Conservation (phyloP, 2,888 invertebrate genomes). For the Tortricodes alternella region DNA sequence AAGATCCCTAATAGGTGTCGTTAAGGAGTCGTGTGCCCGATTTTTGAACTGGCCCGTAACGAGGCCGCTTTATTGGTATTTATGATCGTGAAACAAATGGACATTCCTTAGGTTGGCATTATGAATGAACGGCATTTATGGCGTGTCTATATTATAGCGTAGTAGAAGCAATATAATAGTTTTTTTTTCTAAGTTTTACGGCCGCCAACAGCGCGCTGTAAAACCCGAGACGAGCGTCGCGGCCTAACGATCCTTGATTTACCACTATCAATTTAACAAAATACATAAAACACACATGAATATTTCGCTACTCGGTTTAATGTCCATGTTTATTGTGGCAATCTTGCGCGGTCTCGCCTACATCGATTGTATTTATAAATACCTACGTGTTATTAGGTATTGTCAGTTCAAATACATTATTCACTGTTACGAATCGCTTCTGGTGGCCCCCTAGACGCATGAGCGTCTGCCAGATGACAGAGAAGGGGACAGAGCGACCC, state of each 20-base stretch:
- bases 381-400: conserved; percentile 60
- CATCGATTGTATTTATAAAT: conserved; percentile 27
- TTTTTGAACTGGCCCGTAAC: conserved; percentile 80
- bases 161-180: conserved; percentile 59
- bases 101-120: conserved; percentile 60
- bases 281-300: conserved; percentile 70
- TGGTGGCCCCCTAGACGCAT: conserved; percentile 70
- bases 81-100: conserved; percentile 74
- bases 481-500: conserved; percentile 48
- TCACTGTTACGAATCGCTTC: conserved; percentile 78
- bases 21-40: conserved; percentile 82
- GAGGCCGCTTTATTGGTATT: conserved; percentile 80
- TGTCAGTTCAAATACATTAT: conserved; percentile 72
- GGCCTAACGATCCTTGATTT: conserved; percentile 74
- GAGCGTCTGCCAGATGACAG: conserved; percentile 74
- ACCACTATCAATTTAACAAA: conserved; percentile 73
- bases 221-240: conserved; percentile 74
- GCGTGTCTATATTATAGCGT: conserved; percentile 57
- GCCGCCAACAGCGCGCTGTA: conserved; percentile 64
- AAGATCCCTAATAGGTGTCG: conserved; percentile 82
- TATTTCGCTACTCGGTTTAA: conserved; percentile 54
- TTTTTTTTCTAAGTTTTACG: conserved; percentile 78
- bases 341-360: conserved; percentile 36
- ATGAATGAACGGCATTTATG: conserved; percentile 78
- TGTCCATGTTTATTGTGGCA: conserved; percentile 58